These are phyloP conservation scores for Amphiprion ocellaris DNA, from an alignment of 2,113 vertebrate species.

Conservation along the genomic window DNA sequence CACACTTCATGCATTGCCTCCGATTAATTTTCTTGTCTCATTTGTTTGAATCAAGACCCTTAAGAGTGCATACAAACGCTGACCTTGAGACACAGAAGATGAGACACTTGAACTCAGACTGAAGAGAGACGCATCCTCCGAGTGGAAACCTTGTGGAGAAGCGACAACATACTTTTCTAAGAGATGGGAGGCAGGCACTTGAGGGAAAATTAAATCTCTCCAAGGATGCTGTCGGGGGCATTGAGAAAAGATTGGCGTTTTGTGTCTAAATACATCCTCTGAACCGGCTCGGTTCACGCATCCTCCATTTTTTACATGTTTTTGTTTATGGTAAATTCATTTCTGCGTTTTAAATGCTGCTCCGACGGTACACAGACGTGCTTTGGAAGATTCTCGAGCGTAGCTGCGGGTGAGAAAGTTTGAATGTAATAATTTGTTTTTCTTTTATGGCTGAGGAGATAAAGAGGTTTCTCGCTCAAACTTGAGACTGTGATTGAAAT, in stretches of 20 bases:
- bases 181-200: constrained; percentile 74
- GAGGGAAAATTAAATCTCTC: constrained; percentile 81
- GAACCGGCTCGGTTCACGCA: constrained; percentile 37
- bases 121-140: constrained; percentile 68
- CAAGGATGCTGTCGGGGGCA: constrained; percentile 75
- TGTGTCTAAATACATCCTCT: constrained; percentile 63
- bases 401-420: constrained; percentile 34
- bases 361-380: constrained; percentile 30
- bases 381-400: constrained; percentile 29
- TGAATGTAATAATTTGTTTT: constrained; percentile 36
- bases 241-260: constrained; percentile 69
- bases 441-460: constrained; percentile 5
- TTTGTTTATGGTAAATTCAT: constrained; percentile 58
- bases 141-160: constrained; percentile 76
- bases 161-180: constrained; percentile 70
- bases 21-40: constrained; percentile 71
- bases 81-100: constrained; percentile 79
- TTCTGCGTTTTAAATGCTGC: constrained; percentile 21
- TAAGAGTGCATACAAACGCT: constrained; percentile 65
- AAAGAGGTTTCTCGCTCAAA: constrained; percentile 36
- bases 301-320: constrained; percentile 35
- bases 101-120: constrained; percentile 75
- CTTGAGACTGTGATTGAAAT: constrained; percentile 34
- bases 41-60: constrained; percentile 77
- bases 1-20: constrained; percentile 54